phyloP scores from a whole-genome alignment of 2,888 invertebrate species.

The Cacoxenus indagator region DNA sequence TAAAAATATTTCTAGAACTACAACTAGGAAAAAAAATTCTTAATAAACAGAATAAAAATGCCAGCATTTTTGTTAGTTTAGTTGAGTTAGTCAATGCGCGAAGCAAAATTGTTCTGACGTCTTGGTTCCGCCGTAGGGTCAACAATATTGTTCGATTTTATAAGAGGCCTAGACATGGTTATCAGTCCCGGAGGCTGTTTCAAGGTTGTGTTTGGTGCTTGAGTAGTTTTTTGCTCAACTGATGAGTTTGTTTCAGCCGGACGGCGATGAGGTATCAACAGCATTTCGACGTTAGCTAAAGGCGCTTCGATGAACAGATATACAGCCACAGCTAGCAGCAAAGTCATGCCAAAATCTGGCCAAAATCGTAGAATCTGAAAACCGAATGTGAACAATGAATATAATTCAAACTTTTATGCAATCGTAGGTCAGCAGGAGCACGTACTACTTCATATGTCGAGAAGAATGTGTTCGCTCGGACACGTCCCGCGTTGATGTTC shows the following conservation, averaged over 20 bases:
- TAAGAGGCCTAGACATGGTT: not conserved
- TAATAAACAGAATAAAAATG: too few species aligned
- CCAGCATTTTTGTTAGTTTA: too few species aligned
- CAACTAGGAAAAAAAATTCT: too few species aligned
- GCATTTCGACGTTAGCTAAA: not conserved
- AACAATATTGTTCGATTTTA: not conserved
- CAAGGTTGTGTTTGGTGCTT: not conserved
- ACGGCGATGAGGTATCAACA: not conserved
- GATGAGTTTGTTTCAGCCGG: not conserved
- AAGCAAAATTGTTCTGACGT: too few species aligned
- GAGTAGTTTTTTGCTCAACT: not conserved
- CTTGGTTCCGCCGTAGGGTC: too few species aligned
- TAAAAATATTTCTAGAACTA: too few species aligned
- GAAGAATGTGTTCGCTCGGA: slow-evolving; percentile 50
- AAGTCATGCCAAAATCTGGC: slow-evolving; percentile 57
- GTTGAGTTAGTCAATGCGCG: too few species aligned
- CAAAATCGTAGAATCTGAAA: slow-evolving; percentile 54
- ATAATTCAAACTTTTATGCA: not conserved
- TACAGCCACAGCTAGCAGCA: slow-evolving; percentile 24
- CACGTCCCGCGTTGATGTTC: slow-evolving; percentile 39
- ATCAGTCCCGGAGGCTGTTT: not conserved
- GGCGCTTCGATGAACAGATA: not conserved
- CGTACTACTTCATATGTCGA: slow-evolving; percentile 58
- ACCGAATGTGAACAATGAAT: not conserved
- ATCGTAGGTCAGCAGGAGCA: not conserved